A percentile compares a stretch with the other conserved stretches of the same genome.
phyloP scores from a whole-genome alignment of 2,797 vertebrate species.

The Bucorvus abyssinicus region DNA sequence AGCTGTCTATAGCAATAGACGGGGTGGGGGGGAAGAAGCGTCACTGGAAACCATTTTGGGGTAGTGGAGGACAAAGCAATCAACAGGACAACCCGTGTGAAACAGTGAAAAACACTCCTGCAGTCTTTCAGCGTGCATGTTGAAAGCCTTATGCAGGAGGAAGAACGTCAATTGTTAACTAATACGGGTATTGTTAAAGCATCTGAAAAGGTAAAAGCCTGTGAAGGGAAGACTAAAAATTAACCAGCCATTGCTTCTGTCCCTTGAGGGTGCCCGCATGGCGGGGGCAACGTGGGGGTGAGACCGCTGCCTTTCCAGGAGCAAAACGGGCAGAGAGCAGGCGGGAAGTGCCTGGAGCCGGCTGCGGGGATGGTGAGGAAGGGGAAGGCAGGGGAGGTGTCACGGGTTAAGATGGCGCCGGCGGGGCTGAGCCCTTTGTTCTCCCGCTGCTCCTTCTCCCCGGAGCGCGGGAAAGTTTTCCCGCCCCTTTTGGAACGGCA shows the following conservation, averaged over 20 bases:
- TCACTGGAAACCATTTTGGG: not conserved
- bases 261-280: not conserved
- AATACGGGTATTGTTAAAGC: not conserved
- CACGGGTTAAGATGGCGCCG: too few species aligned
- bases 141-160: not conserved
- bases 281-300: not conserved
- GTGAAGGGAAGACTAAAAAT: not conserved
- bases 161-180: not conserved
- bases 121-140: not conserved
- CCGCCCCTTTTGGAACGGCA: too few species aligned
- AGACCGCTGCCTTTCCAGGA: not conserved
- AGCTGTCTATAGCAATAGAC: not conserved
- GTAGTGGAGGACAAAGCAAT: not conserved
- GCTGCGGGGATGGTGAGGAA: not conserved
- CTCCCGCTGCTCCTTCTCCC: too few species aligned
- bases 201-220: not conserved
- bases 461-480: too few species aligned
- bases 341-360: not conserved
- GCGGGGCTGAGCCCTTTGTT: too few species aligned
- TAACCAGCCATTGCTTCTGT: not conserved
- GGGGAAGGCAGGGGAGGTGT: rapidly evolving
- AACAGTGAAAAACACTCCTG: not conserved
- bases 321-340: not conserved
- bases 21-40: not conserved
- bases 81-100: not conserved